Percentiles rank a stretch among this genome's conserved stretches.
Evolutionary conservation across 2,113 vertebrate genomes (phyloP).

Genomic region (Brachyistius frenatus): DNA sequence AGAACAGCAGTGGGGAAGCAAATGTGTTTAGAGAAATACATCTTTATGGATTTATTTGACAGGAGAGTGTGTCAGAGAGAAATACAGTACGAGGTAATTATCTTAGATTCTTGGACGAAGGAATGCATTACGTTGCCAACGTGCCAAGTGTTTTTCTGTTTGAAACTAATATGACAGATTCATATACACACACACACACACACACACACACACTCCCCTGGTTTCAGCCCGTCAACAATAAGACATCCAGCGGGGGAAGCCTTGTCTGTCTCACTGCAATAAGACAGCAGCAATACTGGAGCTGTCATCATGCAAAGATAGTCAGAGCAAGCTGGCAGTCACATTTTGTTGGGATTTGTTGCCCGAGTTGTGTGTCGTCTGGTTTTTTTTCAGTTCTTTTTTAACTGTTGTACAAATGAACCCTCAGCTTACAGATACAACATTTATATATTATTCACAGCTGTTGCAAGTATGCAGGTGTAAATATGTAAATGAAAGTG

Average conservation of each 20-base stretch:
- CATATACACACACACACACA: conserved; percentile 5
- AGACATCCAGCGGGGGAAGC: conserved; percentile 34
- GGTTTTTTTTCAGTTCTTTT: too few relatives aligned
- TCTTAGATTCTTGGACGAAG: conserved; percentile 28
- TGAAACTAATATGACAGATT: conserved; percentile 57
- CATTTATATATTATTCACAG: too few relatives aligned
- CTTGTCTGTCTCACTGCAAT: conserved; percentile 19
- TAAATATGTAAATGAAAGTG: too few relatives aligned
- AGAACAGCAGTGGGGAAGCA: neutral
- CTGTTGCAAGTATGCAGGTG: too few relatives aligned
- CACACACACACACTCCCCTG: conserved; percentile 1
- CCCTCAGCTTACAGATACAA: too few relatives aligned
- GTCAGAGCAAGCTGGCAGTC: neutral
- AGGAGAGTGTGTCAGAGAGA: neutral
- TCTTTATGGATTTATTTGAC: neutral
- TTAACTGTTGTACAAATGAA: too few relatives aligned
- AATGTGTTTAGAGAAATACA: conserved; percentile 1
- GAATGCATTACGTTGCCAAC: neutral
- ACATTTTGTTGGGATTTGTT: neutral
- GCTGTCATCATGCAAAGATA: conserved; percentile 23
- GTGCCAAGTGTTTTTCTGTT: conserved; percentile 17
- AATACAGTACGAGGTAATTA: conserved; percentile 29
- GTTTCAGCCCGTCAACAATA: conserved; percentile 7
- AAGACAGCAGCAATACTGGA: conserved; percentile 6
- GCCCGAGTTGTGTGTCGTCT: too few relatives aligned